Conservation (phyloP, 2,113 vertebrate genomes). For the Poeciliopsis retropinna region DNA sequence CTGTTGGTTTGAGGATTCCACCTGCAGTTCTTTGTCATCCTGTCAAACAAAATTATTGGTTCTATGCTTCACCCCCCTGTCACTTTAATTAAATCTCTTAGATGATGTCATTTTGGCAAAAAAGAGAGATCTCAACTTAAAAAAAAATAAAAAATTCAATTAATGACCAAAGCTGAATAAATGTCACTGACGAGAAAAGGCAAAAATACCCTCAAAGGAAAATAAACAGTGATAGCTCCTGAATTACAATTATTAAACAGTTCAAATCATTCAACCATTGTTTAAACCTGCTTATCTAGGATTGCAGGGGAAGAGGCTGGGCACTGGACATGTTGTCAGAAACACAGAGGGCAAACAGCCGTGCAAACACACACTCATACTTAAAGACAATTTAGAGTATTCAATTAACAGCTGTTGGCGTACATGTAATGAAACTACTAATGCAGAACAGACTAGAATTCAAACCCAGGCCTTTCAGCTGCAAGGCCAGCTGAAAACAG, state of each 20-base stretch:
- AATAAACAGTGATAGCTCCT: slow-evolving; percentile 25
- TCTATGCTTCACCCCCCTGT: slow-evolving; percentile 33
- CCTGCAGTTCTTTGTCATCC: slow-evolving; percentile 45
- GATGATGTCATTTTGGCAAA: slow-evolving; percentile 55
- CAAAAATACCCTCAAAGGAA: slow-evolving; percentile 23
- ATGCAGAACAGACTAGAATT: too few species aligned
- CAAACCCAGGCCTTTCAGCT: too few species aligned
- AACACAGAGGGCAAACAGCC: too few species aligned
- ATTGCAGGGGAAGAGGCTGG: too few species aligned
- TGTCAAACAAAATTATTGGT: slow-evolving; percentile 45
- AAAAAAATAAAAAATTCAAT: slow-evolving; percentile 31
- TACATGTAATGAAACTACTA: too few species aligned
- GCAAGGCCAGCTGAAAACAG: too few species aligned
- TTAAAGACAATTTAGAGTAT: too few species aligned
- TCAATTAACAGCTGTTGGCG: too few species aligned
- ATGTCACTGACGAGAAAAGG: slow-evolving; percentile 55
- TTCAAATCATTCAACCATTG: not conserved
- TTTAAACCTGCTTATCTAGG: too few species aligned
- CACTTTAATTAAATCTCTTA: slow-evolving; percentile 51
- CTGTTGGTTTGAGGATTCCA: slow-evolving; percentile 12
- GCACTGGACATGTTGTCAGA: too few species aligned
- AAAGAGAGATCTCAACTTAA: slow-evolving; percentile 43
- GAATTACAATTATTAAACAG: not conserved
- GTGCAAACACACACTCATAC: too few species aligned
- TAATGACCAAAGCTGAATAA: slow-evolving; percentile 25